Evolutionary conservation across 2,888 invertebrate species (phyloP).

Genomic region (Hetaerina titia): DNA sequence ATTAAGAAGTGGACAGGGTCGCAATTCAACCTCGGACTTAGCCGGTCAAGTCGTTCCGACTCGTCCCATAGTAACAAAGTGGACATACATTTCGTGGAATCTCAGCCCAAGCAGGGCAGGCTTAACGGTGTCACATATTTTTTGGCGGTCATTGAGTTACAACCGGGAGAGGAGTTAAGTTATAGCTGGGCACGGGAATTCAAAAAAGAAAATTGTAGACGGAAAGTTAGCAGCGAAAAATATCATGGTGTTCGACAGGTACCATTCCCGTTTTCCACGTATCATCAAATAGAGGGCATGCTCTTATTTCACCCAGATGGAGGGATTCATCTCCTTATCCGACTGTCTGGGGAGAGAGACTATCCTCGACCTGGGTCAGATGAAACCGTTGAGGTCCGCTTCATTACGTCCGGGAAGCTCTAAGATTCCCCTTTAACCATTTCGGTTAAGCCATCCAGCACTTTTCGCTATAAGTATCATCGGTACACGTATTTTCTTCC

Average conservation of each 20-base stretch:
- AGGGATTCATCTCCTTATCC: neutral
- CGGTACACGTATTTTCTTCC: too few species aligned
- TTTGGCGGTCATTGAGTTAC: neutral
- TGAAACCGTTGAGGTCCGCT: neutral
- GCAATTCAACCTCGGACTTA: neutral
- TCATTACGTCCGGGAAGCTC: neutral
- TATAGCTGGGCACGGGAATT: neutral
- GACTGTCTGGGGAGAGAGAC: neutral
- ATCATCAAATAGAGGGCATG: neutral
- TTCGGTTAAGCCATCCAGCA: neutral
- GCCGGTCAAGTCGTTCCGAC: neutral
- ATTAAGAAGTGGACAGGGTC: slow-evolving; percentile 20
- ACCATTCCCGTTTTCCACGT: neutral
- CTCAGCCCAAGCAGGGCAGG: neutral
- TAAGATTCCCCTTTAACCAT: neutral
- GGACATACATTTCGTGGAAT: slow-evolving; percentile 3
- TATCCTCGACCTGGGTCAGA: neutral
- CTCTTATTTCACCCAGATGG: neutral
- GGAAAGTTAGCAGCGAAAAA: neutral
- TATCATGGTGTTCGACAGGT: neutral
- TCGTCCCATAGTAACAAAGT: neutral
- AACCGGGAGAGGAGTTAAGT: neutral
- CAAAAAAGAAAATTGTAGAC: neutral
- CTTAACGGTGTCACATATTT: slow-evolving; percentile 1
- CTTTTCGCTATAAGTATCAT: too few species aligned